phyloP scores from a whole-genome alignment of 2,797 vertebrate species.

The Nannoperca australis region DNA sequence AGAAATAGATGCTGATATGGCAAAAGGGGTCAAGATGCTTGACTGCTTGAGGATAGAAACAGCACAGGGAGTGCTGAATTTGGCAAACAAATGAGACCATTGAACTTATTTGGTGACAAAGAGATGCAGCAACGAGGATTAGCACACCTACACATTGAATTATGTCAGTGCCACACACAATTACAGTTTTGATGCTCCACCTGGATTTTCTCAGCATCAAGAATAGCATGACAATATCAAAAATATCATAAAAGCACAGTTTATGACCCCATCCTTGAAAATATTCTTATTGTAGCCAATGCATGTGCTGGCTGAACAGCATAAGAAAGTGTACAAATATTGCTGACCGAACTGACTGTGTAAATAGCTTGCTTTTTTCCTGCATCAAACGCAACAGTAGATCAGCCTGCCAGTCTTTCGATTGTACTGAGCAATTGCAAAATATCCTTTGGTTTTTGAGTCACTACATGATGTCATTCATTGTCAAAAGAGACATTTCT shows the following conservation, averaged over 20 bases:
- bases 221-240: not conserved
- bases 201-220: conserved; percentile 12
- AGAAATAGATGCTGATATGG: conserved; percentile 57
- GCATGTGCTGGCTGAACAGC: not conserved
- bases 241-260: conserved; percentile 9
- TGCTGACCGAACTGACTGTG: no score
- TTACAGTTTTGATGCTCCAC: not conserved
- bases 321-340: not conserved
- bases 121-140: conserved; percentile 9
- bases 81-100: conserved; percentile 8
- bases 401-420: conserved; percentile 20
- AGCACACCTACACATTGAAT: conserved; percentile 1
- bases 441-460: conserved; percentile 40
- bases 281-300: not conserved
- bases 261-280: not conserved
- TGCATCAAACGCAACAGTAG: not conserved
- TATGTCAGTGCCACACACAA: not conserved
- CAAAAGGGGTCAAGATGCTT: conserved; percentile 18
- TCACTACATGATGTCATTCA: conserved; percentile 56
- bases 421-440: conserved; percentile 22
- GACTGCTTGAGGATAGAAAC: conserved; percentile 35
- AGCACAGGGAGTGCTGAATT: conserved; percentile 27
- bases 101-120: not conserved
- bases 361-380: conserved; percentile 8
- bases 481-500: conserved; percentile 49